Evolutionary conservation across 2,113 vertebrate species (phyloP).

Genomic region (Tonatia bakeri): DNA sequence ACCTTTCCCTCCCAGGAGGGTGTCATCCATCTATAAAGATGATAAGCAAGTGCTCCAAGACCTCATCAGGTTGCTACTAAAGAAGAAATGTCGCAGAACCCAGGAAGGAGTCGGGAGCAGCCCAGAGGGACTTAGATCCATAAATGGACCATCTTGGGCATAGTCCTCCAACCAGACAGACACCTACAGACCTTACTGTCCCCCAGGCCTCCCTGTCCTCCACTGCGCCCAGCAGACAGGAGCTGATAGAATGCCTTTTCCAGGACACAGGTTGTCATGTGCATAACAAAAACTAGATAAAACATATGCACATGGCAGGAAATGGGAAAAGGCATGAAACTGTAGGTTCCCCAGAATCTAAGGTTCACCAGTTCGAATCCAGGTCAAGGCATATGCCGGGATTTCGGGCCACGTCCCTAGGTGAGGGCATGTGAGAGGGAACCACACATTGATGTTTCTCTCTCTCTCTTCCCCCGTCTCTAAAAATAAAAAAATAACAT

Average conservation of each 20-base stretch:
- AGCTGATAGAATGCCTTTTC: background rate
- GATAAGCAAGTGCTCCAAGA: background rate
- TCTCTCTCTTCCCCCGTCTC: no score
- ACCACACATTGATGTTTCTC: no score
- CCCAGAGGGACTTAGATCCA: background rate
- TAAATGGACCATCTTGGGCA: background rate
- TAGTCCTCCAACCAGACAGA: background rate
- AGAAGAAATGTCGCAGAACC: background rate
- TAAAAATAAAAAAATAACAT: no score
- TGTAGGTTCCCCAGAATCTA: background rate
- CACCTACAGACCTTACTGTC: background rate
- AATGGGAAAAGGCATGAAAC: background rate
- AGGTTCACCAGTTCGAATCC: no score
- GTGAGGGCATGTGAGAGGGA: no score
- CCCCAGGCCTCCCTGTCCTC: background rate
- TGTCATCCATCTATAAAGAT: background rate
- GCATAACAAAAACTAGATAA: no score
- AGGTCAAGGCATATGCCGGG: no score
- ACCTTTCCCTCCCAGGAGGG: slow-evolving; percentile 4
- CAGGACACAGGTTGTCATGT: background rate
- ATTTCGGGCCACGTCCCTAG: no score
- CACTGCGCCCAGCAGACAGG: background rate
- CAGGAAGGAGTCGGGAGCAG: background rate
- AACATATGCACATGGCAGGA: rapidly evolving
- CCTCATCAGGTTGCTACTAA: background rate